Evolutionary conservation across 2,797 vertebrate genomes (phyloP).

Genomic region (Danionella dracula): DNA sequence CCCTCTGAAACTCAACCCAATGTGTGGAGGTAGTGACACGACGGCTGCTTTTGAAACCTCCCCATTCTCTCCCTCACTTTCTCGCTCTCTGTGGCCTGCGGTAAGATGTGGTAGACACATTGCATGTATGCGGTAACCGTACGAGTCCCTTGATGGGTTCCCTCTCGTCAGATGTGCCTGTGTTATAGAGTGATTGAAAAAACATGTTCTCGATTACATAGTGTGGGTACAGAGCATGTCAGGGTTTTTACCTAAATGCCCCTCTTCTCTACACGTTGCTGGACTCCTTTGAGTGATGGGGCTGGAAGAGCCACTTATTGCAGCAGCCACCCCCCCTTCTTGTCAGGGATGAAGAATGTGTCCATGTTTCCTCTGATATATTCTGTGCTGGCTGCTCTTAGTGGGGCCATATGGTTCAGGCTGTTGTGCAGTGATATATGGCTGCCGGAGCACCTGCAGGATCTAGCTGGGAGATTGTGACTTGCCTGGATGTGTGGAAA

Average conservation of each 20-base stretch:
- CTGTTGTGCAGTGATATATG: slow-evolving; percentile 37
- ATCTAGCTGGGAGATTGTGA: slow-evolving; percentile 40
- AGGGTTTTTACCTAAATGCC: slow-evolving; percentile 35
- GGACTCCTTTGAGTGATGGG: slow-evolving; percentile 34
- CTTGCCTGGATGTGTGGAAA: slow-evolving; percentile 47
- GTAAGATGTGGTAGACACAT: slow-evolving; percentile 46
- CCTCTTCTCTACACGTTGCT: not conserved
- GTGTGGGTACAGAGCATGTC: slow-evolving; percentile 26
- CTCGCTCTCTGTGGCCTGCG: slow-evolving; percentile 34
- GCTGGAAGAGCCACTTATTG: slow-evolving; percentile 31
- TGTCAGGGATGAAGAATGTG: slow-evolving; percentile 36
- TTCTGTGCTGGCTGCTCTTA: slow-evolving; percentile 27
- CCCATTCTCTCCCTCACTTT: slow-evolving; percentile 14
- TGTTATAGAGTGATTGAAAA: slow-evolving; percentile 58
- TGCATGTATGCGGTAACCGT: slow-evolving; percentile 45
- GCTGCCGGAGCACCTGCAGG: slow-evolving; percentile 59
- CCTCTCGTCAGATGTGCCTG: slow-evolving; percentile 46
- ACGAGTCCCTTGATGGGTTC: slow-evolving; percentile 42
- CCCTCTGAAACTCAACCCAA: slow-evolving; percentile 17
- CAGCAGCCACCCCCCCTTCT: slow-evolving; percentile 20
- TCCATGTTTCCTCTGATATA: slow-evolving; percentile 11
- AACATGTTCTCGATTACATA: slow-evolving; percentile 59
- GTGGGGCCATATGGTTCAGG: slow-evolving; percentile 44
- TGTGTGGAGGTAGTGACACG: slow-evolving; percentile 33
- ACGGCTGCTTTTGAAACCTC: slow-evolving; percentile 19